These are phyloP conservation scores for Homarus americanus DNA, from an alignment of 1,140 invertebrate genomes.

Conservation along the genomic window DNA sequence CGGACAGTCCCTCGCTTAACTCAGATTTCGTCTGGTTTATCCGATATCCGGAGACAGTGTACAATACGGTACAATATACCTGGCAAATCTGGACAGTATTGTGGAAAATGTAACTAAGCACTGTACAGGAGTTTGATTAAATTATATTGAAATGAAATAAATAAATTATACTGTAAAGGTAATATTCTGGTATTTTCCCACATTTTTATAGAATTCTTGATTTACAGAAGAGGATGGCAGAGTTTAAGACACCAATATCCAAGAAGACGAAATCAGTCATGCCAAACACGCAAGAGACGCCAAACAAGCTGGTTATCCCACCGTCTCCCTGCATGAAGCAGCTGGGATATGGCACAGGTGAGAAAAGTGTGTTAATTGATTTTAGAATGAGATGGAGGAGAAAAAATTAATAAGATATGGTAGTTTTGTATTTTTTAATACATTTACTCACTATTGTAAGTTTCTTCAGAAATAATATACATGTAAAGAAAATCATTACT, in stretches of 20 bases:
- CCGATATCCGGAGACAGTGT: no score
- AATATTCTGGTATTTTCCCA: no score
- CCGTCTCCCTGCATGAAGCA: slow-evolving; percentile 84
- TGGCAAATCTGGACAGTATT: no score
- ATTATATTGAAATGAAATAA: no score
- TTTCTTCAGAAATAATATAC: neutral
- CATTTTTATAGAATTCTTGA: no score
- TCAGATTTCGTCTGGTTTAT: no score
- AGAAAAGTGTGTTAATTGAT: slow-evolving; percentile 30
- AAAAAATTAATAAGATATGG: neutral
- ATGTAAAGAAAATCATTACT: neutral
- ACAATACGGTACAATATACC: no score
- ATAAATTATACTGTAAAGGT: no score
- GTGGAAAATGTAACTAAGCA: no score
- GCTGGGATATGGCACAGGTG: slow-evolving; percentile 88
- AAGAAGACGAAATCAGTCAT: neutral
- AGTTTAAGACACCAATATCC: slow-evolving; percentile 29
- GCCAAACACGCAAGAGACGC: no score
- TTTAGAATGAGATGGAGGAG: neutral
- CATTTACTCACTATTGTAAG: neutral
- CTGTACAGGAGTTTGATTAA: no score
- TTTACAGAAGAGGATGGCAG: slow-evolving; percentile 26
- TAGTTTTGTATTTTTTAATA: neutral
- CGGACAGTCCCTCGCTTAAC: no score
- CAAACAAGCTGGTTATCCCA: slow-evolving; percentile 79